Evolutionary conservation across 2,797 vertebrate species (phyloP).

Genomic region (Microctenopoma stevenorrisi): DNA sequence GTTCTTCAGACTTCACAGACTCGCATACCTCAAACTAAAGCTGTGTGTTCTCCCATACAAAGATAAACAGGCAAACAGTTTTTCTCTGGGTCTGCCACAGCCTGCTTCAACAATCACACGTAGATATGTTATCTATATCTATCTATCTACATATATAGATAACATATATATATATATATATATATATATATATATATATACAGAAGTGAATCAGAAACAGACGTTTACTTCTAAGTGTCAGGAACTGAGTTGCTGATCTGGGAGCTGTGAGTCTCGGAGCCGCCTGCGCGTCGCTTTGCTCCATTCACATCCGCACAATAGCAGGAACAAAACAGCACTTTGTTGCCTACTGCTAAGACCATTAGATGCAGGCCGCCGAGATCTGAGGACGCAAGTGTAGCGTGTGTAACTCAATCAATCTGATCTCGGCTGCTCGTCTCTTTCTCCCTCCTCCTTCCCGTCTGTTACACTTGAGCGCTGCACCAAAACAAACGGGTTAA

Average conservation of each 20-base stretch:
- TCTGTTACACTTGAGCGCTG: conserved; percentile 69
- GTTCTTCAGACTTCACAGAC: no score
- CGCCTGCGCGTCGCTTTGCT: conserved; percentile 38
- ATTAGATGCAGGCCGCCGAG: conserved; percentile 66
- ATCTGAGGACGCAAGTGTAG: conserved; percentile 73
- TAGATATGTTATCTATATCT: no score
- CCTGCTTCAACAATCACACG: no score
- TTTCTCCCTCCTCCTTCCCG: conserved; percentile 40
- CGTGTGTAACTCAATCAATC: conserved; percentile 82
- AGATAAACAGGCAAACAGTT: no score
- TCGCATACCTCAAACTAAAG: no score
- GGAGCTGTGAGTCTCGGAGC: neutral
- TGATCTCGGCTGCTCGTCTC: conserved; percentile 72
- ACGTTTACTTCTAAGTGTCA: neutral
- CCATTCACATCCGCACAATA: conserved; percentile 70
- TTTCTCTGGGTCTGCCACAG: no score
- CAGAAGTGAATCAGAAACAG: no score
- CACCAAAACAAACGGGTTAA: conserved; percentile 73
- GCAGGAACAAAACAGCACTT: conserved; percentile 78
- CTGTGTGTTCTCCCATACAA: no score
- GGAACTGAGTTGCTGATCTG: conserved; percentile 16
- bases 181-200: no score
- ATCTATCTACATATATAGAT: no score
- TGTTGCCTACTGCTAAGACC: conserved; percentile 76
- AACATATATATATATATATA: no score